Base-by-base conservation (phyloP, 1,140 invertebrate genomes). In the Eueides isabella region DNA sequence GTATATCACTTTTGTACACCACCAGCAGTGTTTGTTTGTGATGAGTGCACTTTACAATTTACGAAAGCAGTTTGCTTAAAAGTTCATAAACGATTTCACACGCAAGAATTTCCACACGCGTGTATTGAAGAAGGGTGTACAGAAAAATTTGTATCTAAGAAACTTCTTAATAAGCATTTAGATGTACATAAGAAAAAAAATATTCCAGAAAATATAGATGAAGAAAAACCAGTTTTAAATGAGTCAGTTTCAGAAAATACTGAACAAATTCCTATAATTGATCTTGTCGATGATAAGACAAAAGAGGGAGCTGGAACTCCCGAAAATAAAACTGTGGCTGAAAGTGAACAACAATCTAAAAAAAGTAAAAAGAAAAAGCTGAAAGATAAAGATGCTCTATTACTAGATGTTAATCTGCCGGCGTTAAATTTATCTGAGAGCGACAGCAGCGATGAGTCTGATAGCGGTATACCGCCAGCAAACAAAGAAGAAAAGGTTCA, bases 1-100 rank as follows among this genome's bases (percentile, higher is more conserved):
- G 96, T 97, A 11, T 98, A 98, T 92, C 97, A 98, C 84, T 98
- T 98, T 85, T 98, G 97, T 85, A 95, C 96, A 73, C 97, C 97
- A 23, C 96, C 97, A 5, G 92, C 94, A 16, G 92, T 94, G 30
- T 98, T 97, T 88, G 91, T 94, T 1, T 98, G 97, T 92, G 97
- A 97, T 75, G 96, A 97, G 80, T 98, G 97, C 86, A 95, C 95
- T 82, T 93, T 95, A 9, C 95, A 94, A 68, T 97, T 98, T 84
- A 94, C 95, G 1, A 95, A 94, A 83, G 96, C 97, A 6, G 96
- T 97, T n/a, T 95, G 95, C 23, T 90, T 98, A 31, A 97, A 96
- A 87, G 97, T 98, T 26, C 97, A 98, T 84, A 96, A 97, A 91
- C 94, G 97, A 76, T 90, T 97, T 78, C 97, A 98, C 85, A 91